A percentile compares a stretch with the other conserved stretches of the same genome.
phyloP scores from a whole-genome alignment of 2,888 invertebrate genomes.

The Philonicus albiceps region DNA sequence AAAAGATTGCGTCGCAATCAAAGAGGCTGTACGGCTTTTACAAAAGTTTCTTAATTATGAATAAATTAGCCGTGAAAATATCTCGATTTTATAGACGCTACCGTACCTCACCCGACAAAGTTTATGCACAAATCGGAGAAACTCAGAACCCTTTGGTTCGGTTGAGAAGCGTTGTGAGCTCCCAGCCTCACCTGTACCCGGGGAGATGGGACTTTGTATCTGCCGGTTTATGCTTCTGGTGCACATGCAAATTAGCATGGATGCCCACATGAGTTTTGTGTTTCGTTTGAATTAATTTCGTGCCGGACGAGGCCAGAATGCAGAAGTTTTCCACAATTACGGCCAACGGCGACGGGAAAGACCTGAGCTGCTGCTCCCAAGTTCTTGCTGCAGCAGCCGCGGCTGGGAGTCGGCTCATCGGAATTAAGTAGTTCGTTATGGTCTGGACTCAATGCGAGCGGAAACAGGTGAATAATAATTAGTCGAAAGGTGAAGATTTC shows the following conservation, averaged over 20 bases:
- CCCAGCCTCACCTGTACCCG: background rate
- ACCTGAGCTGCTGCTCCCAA: background rate
- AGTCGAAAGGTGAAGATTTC: background rate
- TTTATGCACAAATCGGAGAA: background rate
- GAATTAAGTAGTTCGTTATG: background rate
- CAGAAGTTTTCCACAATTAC: background rate
- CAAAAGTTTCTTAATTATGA: background rate
- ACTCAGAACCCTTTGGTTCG: background rate
- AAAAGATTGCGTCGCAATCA: background rate
- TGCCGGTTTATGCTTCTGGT: background rate
- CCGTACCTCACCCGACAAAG: background rate
- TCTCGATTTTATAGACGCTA: background rate
- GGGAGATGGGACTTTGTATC: background rate
- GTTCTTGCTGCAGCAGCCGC: background rate
- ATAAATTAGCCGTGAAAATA: background rate
- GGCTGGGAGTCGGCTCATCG: background rate
- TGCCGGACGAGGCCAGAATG: background rate
- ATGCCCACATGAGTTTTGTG: background rate
- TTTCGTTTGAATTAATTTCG: conserved; percentile 2
- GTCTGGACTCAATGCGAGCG: background rate
- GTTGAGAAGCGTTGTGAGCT: background rate
- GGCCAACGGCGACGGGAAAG: background rate
- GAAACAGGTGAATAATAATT: conserved; percentile 8
- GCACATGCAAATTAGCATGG: background rate
- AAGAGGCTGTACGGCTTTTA: background rate